A percentile compares a stretch with the other conserved stretches of the same genome.
These are phyloP conservation scores for Menidia menidia DNA, from an alignment of 2,797 vertebrate genomes.

Conservation along the genomic window DNA sequence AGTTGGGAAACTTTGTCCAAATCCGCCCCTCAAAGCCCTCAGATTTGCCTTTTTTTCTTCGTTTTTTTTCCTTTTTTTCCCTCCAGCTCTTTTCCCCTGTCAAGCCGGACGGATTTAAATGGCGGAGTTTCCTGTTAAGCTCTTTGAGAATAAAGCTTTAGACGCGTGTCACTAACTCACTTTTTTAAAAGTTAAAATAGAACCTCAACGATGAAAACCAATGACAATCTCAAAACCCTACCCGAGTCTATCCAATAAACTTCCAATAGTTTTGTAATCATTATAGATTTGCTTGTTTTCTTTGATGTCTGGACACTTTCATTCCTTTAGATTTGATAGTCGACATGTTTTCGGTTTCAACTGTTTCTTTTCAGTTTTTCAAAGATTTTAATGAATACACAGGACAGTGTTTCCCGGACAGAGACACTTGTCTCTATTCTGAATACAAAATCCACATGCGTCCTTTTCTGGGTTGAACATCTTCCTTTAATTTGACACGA, in stretches of 20 bases:
- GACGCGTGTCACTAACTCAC: too few species aligned
- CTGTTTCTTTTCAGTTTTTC: not conserved
- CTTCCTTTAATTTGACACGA: slow-evolving; percentile 25
- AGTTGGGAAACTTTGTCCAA: slow-evolving; percentile 86
- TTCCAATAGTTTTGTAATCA: too few species aligned
- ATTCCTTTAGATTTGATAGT: not conserved
- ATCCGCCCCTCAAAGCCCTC: slow-evolving; percentile 80
- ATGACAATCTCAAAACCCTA: not conserved
- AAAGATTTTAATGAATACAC: not conserved
- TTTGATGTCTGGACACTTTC: too few species aligned
- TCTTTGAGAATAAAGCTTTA: slow-evolving; percentile 56
- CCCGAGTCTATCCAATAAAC: too few species aligned
- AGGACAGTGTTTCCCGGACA: not conserved
- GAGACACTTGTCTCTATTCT: not conserved
- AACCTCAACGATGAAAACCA: not conserved
- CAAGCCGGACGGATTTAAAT: not conserved
- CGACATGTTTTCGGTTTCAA: not conserved
- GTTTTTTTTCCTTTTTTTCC: slow-evolving; percentile 61
- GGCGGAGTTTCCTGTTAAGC: slow-evolving; percentile 1
- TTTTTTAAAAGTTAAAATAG: not conserved
- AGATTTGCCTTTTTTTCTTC: slow-evolving; percentile 77
- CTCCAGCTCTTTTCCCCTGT: slow-evolving; percentile 56
- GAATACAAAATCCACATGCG: not conserved
- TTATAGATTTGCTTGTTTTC: too few species aligned
- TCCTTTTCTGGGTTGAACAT: not conserved